These are phyloP conservation scores for Semicossyphus pulcher DNA, from an alignment of 2,113 vertebrate genomes.

Conservation along the genomic window DNA sequence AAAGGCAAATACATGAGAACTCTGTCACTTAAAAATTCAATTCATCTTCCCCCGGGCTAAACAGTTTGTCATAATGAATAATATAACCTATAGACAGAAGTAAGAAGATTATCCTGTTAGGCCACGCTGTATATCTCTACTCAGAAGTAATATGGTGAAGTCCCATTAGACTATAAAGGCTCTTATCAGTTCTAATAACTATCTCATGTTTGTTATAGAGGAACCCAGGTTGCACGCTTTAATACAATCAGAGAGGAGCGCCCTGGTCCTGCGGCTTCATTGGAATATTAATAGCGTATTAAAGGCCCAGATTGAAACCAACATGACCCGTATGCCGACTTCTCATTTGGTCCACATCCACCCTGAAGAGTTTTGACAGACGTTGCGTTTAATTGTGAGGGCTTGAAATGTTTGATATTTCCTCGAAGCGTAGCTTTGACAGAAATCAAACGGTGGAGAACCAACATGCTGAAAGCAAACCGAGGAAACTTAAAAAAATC, in stretches of 20 bases:
- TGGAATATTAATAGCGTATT: not conserved
- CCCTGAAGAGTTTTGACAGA: not conserved
- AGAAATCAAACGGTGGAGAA: not conserved
- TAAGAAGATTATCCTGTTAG: slow-evolving; percentile 3
- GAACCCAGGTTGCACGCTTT: slow-evolving; percentile 24
- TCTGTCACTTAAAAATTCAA: slow-evolving; percentile 36
- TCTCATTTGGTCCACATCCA: not conserved
- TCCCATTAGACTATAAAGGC: slow-evolving; percentile 14
- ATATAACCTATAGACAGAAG: slow-evolving; percentile 10
- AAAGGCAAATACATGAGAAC: slow-evolving; percentile 44
- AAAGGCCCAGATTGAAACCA: not conserved
- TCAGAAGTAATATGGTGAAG: slow-evolving; percentile 24
- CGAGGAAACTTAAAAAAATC: not conserved
- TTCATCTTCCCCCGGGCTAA: slow-evolving; percentile 24
- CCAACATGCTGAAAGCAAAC: not conserved
- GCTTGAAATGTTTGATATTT: not conserved
- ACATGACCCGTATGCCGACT: not conserved
- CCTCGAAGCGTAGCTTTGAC: not conserved
- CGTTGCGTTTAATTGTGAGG: not conserved
- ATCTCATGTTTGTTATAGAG: slow-evolving; percentile 14
- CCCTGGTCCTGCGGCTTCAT: slow-evolving; percentile 5
- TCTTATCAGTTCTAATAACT: slow-evolving; percentile 24
- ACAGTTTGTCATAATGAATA: slow-evolving; percentile 47
- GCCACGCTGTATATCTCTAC: not conserved
- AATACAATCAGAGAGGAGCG: slow-evolving; percentile 23